These are phyloP conservation scores for Phengaris arion DNA, from an alignment of 2,888 invertebrate genomes.

Conservation along the genomic window DNA sequence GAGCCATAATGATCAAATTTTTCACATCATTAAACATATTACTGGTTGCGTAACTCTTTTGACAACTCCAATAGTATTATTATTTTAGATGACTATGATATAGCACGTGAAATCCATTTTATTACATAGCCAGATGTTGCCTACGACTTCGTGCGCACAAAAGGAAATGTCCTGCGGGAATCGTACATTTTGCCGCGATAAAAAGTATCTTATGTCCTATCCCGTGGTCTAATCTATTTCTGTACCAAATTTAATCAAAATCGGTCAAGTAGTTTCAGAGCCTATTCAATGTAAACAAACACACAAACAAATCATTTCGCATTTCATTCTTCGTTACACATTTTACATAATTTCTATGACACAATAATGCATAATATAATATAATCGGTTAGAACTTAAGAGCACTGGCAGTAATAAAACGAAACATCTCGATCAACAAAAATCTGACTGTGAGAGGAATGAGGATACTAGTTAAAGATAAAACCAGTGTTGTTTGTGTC, in stretches of 20 bases:
- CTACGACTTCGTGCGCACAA: no score
- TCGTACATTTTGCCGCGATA: no score
- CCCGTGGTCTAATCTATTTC: no score
- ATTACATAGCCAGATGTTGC: background rate
- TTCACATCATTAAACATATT: background rate
- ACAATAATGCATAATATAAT: background rate
- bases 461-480: no score
- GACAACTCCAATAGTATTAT: background rate
- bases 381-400: background rate
- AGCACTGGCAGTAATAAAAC: slow-evolving; percentile 1
- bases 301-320: no score
- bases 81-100: slow-evolving; percentile 9
- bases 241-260: no score
- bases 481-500: no score
- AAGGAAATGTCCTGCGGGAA: no score
- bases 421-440: background rate
- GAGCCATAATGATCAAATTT: background rate
- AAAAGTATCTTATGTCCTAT: no score
- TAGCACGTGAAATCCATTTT: background rate
- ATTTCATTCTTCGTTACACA: background rate
- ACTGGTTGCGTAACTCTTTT: slow-evolving; percentile 3
- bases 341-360: background rate
- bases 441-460: background rate
- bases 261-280: no score
- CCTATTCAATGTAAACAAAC: no score